These are phyloP conservation scores for Poeciliopsis infans DNA, from an alignment of 2,797 vertebrate genomes.

Conservation along the genomic window DNA sequence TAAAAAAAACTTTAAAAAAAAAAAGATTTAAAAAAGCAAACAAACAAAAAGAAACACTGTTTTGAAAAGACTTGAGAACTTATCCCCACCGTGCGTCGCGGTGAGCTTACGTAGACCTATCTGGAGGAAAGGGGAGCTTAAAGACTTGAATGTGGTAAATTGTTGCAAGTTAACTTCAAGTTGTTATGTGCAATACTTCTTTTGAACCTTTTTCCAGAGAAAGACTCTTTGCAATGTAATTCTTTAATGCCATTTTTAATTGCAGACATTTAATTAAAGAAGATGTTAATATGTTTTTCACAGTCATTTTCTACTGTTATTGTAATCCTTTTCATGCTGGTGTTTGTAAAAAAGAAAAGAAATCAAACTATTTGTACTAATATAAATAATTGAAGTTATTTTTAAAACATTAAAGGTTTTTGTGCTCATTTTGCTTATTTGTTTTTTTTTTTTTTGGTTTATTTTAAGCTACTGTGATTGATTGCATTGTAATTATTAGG, in stretches of 20 bases:
- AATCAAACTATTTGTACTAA: slow-evolving; percentile 99
- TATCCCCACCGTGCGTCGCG: slow-evolving; percentile 82
- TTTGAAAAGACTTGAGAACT: slow-evolving; percentile 92
- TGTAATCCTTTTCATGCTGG: slow-evolving; percentile 99
- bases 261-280: slow-evolving; percentile 99
- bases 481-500: slow-evolving; percentile 99
- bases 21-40: not conserved
- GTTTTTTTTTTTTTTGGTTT: slow-evolving; percentile 84
- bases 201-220: slow-evolving; percentile 98
- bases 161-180: slow-evolving; percentile 99
- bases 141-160: slow-evolving; percentile 99
- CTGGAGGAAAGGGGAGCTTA: slow-evolving; percentile 94
- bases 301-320: slow-evolving; percentile 99
- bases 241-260: slow-evolving; percentile 99
- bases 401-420: slow-evolving; percentile 99
- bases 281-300: slow-evolving; percentile 95
- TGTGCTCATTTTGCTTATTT: slow-evolving; percentile 99
- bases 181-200: slow-evolving; percentile 99
- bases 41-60: slow-evolving; percentile 88
- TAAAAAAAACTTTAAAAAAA: not conserved
- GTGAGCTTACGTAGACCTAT: slow-evolving; percentile 77
- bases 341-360: slow-evolving; percentile 99
- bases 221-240: slow-evolving; percentile 99
- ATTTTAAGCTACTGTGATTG: slow-evolving; percentile 99
- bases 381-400: slow-evolving; percentile 99